These are phyloP conservation scores for Drosophila paramelanica DNA, from an alignment of 2,888 invertebrate species.

Conservation along the genomic window DNA sequence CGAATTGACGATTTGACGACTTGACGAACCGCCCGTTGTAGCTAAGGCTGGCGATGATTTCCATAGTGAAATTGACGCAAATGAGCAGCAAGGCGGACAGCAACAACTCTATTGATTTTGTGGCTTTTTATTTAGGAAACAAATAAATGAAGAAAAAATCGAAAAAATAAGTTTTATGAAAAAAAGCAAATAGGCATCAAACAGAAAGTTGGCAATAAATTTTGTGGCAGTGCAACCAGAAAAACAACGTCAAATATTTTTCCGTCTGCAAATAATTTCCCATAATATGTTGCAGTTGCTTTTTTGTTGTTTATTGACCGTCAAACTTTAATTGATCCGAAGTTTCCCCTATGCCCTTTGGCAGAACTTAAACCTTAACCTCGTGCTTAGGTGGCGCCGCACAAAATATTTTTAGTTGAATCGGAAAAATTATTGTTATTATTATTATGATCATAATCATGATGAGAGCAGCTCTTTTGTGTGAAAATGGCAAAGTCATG, in stretches of 20 bases:
- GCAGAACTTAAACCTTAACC: conserved; percentile 74
- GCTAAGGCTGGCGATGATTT: conserved; percentile 48
- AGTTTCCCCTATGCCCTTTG: conserved; percentile 44
- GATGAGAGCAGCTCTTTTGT: conserved; percentile 26
- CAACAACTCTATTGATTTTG: conserved; percentile 62
- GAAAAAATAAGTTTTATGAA: not conserved
- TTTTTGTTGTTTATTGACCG: conserved; percentile 13
- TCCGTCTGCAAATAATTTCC: conserved; percentile 54
- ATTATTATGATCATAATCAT: not conserved
- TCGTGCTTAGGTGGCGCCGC: conserved; percentile 17
- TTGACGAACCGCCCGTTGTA: conserved; percentile 22
- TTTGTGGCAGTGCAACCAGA: conserved; percentile 25
- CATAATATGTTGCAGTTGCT: conserved; percentile 46
- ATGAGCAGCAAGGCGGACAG: conserved; percentile 53
- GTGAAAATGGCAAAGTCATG: conserved; percentile 61
- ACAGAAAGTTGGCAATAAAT: conserved; percentile 44
- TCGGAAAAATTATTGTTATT: conserved; percentile 55
- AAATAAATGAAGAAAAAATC: conserved; percentile 14
- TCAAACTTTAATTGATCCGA: conserved; percentile 38
- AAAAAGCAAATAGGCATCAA: conserved; percentile 14
- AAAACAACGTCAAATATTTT: conserved; percentile 30
- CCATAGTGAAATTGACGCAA: conserved; percentile 65
- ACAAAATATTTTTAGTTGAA: conserved; percentile 26
- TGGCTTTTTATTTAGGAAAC: conserved; percentile 48
- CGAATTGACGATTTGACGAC: conserved; percentile 29